A percentile compares a stretch with the other conserved stretches of the same genome.
These are phyloP conservation scores for Dascillus cervinus DNA, from an alignment of 2,888 invertebrate species.

Conservation along the genomic window DNA sequence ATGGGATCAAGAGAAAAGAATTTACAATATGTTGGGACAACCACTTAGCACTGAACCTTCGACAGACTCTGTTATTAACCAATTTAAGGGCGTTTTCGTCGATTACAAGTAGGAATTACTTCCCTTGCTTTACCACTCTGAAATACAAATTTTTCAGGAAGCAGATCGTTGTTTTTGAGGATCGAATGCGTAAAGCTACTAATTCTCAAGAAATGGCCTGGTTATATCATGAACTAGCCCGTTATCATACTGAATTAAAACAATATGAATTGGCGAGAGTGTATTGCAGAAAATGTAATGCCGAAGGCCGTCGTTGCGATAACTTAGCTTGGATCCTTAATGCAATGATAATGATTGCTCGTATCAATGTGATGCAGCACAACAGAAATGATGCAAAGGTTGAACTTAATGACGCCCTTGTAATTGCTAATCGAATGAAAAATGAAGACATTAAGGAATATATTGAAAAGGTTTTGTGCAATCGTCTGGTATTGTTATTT, in stretches of 20 bases:
- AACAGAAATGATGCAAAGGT: conserved; percentile 45
- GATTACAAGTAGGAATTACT: conserved; percentile 32
- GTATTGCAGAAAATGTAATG: conserved; percentile 36
- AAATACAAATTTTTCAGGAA: conserved; percentile 25
- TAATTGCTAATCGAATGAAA: conserved; percentile 32
- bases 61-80: conserved; percentile 34
- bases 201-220: conserved; percentile 41
- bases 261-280: conserved; percentile 41
- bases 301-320: conserved; percentile 30
- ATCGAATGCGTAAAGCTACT: conserved; percentile 28
- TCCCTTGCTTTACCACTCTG: neutral
- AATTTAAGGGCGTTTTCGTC: conserved; percentile 31
- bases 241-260: conserved; percentile 36
- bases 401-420: conserved; percentile 28
- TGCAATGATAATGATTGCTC: conserved; percentile 38
- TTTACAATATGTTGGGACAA: conserved; percentile 32
- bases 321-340: conserved; percentile 42
- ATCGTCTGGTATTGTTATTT: neutral
- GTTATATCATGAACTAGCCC: conserved; percentile 44
- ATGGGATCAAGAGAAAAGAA: conserved; percentile 30
- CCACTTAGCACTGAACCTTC: conserved; percentile 32
- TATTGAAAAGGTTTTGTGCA: conserved; percentile 24
- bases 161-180: conserved; percentile 27
- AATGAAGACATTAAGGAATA: conserved; percentile 34
- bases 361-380: conserved; percentile 40